Evolutionary conservation across 2,113 vertebrate species (phyloP), one percentile per base, ranked within the genome.

Genomic region (Casuarius casuarius): DNA sequence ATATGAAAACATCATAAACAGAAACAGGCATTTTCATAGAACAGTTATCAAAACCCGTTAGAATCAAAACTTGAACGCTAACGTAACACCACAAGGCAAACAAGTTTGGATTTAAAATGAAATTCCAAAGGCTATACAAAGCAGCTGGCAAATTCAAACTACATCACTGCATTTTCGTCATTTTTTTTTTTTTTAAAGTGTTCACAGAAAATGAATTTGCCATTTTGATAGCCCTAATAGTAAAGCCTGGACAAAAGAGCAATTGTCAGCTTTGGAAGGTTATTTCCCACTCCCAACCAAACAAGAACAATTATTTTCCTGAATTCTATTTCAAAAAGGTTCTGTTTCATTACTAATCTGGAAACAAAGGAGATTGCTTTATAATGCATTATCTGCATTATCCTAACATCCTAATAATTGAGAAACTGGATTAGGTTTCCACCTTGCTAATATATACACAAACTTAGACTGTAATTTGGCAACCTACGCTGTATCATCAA

Each of bases 1-100:
- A 94, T 91, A 92, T 48, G 92, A 95, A 89, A 95, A 80, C 74
- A 76, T 2, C 3, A 0, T 71, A 80, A 95, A 85, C 26, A 95
- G 58, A 92, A 87, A 90, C 42, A 93, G 80, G 58, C 74, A 26
- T 20, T 73, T 54, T 28, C 71, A 76, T 2, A 76, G 21, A 87
- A 38, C 10, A 97, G 44, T 46, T 74, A 95, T n/a, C 3, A 0
- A 91, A 54, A 42, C 21, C 26, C 58, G 8, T 51, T 16, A 73
- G 28, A 95, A 48, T 14, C 44, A 73, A 89, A 96, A 81, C 13
- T 31, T 44, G 33, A 35, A 91, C 52, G 79, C 11, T 84, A 90
- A 61, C 20, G 7, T 44, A 95, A 75, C 58, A 84, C 62, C 44
- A n/a, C 38, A 85, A 76, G 42, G 91, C 35, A 92, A 73, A 87